Conservation (phyloP, 2,797 vertebrate species). For the Paratrypauchen microcephalus region DNA sequence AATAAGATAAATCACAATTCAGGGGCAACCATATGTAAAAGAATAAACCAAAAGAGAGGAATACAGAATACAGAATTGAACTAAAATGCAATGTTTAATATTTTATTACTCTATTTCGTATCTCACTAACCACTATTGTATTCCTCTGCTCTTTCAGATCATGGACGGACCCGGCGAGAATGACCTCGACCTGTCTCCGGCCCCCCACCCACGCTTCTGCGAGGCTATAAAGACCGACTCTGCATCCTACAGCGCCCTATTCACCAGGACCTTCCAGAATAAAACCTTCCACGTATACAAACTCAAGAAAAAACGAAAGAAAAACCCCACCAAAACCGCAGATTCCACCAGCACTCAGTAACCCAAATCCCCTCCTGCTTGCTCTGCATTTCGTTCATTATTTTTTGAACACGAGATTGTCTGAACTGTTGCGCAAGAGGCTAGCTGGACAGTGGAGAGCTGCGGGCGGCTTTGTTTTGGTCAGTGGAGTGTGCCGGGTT, state of each 20-base stretch:
- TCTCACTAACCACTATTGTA: background rate
- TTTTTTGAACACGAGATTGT: slow-evolving; percentile 41
- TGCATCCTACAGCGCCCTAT: slow-evolving; percentile 76
- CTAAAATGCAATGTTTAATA: no score
- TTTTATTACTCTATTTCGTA: background rate
- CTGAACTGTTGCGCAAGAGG: slow-evolving; percentile 29
- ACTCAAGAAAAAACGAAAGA: slow-evolving; percentile 78
- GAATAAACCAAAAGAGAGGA: background rate
- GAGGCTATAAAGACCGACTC: slow-evolving; percentile 86
- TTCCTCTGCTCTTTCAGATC: slow-evolving; percentile 68
- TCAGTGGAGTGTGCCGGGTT: slow-evolving; percentile 19
- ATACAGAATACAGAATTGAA: no score
- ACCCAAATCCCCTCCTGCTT: slow-evolving; percentile 25
- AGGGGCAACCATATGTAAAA: background rate
- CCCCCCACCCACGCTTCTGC: slow-evolving; percentile 88
- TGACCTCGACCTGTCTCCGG: slow-evolving; percentile 81
- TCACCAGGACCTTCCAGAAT: slow-evolving; percentile 89
- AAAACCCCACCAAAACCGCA: slow-evolving; percentile 47
- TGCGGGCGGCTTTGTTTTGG: slow-evolving; percentile 24
- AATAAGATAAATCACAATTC: background rate
- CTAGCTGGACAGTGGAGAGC: slow-evolving; percentile 19
- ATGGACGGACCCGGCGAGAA: slow-evolving; percentile 93
- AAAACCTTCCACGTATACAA: slow-evolving; percentile 95
- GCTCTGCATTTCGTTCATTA: slow-evolving; percentile 42
- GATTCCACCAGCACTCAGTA: slow-evolving; percentile 34